A percentile compares a stretch with the other conserved stretches of the same genome.
Conservation (phyloP, 2,888 invertebrate species). For the Congeria kusceri region DNA sequence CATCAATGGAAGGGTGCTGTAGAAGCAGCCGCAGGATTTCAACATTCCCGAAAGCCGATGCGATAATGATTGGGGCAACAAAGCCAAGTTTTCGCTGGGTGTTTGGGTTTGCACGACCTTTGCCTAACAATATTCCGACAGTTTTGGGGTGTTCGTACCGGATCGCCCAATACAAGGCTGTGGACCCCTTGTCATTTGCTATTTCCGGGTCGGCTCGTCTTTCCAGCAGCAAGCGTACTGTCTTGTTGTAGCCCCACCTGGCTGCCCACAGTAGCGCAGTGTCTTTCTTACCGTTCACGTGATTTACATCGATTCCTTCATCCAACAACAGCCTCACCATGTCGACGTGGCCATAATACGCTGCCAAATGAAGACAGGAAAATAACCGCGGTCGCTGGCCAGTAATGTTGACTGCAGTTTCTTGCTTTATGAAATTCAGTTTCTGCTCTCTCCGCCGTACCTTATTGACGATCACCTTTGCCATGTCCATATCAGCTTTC, state of each 20-base stretch:
- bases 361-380: constrained; percentile 74
- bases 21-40: constrained; percentile 61
- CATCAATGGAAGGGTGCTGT: constrained; percentile 70
- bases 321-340: constrained; percentile 73
- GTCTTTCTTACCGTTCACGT: constrained; percentile 79
- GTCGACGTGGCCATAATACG: constrained; percentile 66
- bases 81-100: constrained; percentile 79
- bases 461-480: constrained; percentile 42
- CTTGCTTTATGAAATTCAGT: constrained; percentile 42
- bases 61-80: constrained; percentile 80
- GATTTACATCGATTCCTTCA: constrained; percentile 70
- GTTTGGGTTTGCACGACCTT: constrained; percentile 77
- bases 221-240: constrained; percentile 62
- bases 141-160: constrained; percentile 77
- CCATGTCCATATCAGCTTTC: constrained; percentile 65
- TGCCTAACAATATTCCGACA: constrained; percentile 71
- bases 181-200: constrained; percentile 82
- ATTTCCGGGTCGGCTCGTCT: constrained; percentile 70
- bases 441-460: constrained; percentile 7
- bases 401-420: constrained; percentile 74
- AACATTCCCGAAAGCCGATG: constrained; percentile 78
- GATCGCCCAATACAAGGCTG: constrained; percentile 83
- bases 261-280: constrained; percentile 82
- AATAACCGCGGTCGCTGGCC: constrained; percentile 81
- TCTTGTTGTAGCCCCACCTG: constrained; percentile 74